A percentile compares a stretch with the other conserved stretches of the same genome.
These are phyloP conservation scores for Epiblema foenella DNA, from an alignment of 2,888 invertebrate genomes.

Conservation along the genomic window DNA sequence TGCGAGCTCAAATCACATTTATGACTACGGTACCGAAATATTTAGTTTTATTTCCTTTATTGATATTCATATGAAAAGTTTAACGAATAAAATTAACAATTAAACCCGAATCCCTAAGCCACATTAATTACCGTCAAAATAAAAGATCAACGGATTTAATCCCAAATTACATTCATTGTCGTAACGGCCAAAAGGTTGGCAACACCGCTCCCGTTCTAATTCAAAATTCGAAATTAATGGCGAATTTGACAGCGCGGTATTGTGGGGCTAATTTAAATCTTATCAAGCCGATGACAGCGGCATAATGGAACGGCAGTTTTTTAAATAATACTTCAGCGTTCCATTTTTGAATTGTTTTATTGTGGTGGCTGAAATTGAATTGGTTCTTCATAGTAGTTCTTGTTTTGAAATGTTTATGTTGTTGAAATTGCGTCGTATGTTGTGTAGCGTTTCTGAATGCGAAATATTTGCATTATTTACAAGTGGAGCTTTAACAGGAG, in stretches of 20 bases:
- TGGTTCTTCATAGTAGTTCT: constrained; percentile 32
- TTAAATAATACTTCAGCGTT: constrained; percentile 73
- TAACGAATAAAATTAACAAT: constrained; percentile 8
- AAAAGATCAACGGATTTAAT: constrained; percentile 62
- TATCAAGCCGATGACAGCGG: constrained; percentile 83
- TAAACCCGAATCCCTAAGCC: constrained; percentile 42
- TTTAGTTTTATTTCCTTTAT: background rate
- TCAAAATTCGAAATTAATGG: constrained; percentile 78
- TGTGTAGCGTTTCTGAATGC: constrained; percentile 20
- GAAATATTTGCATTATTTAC: constrained; percentile 3
- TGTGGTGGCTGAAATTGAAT: constrained; percentile 41
- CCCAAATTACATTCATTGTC: constrained; percentile 60
- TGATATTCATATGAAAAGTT: background rate
- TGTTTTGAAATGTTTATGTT: constrained; percentile 36
- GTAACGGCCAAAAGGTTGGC: constrained; percentile 47
- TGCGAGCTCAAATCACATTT: background rate
- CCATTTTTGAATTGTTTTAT: constrained; percentile 49
- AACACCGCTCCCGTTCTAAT: constrained; percentile 79
- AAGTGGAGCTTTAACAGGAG: background rate
- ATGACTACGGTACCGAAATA: background rate
- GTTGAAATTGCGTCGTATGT: constrained; percentile 1
- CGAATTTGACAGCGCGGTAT: constrained; percentile 84
- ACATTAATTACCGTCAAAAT: constrained; percentile 55
- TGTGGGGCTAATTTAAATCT: constrained; percentile 84
- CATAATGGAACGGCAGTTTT: constrained; percentile 80